Percentiles rank a stretch among this genome's conserved stretches.
Conservation (phyloP, 2,888 invertebrate species). For the Pyrrhosoma nymphula region DNA sequence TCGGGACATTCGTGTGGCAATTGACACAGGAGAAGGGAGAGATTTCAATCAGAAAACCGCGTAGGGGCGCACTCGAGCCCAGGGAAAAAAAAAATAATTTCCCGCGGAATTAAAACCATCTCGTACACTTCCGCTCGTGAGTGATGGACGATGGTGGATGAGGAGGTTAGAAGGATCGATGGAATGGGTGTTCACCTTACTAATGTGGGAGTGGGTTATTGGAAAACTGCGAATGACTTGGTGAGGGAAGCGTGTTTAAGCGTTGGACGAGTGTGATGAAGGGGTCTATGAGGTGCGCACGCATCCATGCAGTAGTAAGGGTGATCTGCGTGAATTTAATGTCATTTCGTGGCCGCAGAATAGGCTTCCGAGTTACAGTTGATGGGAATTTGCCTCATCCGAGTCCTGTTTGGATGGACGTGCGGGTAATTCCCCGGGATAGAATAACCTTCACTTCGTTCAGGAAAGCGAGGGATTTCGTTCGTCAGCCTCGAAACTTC, state of each 20-base stretch:
- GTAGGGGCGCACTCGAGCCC: not conserved
- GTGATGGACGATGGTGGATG: not conserved
- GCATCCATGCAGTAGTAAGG: not conserved
- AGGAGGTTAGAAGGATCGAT: not conserved
- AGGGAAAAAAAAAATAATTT: not conserved
- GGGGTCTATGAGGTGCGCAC: not conserved
- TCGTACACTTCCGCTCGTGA: not conserved
- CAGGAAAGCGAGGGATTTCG: not conserved
- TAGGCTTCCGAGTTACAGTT: not conserved
- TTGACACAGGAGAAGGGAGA: not conserved
- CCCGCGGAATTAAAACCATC: not conserved
- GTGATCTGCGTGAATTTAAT: not conserved
- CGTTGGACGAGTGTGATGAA: not conserved
- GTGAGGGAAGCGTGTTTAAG: not conserved
- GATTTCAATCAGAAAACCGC: not conserved
- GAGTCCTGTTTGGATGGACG: not conserved
- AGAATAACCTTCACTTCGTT: not conserved
- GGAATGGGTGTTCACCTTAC: not conserved
- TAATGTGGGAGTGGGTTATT: not conserved
- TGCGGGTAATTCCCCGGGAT: not conserved
- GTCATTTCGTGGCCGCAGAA: not conserved
- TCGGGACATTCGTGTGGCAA: not conserved
- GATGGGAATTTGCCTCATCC: not conserved
- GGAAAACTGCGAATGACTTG: no score
- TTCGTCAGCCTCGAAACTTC: not conserved